phyloP scores from a whole-genome alignment of 2,113 vertebrate genomes.

The Arenaria interpres region DNA sequence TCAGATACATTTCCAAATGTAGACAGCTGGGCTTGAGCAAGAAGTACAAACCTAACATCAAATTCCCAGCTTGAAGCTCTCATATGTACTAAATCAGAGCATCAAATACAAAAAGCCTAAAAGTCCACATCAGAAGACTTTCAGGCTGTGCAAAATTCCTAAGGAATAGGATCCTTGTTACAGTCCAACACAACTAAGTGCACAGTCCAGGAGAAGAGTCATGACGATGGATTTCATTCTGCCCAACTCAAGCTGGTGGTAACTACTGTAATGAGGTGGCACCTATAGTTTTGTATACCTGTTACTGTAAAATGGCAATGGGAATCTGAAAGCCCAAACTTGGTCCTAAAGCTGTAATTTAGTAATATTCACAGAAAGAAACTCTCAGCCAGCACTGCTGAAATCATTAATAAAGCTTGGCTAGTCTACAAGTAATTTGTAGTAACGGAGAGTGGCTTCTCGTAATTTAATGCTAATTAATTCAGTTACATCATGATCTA shows the following conservation, averaged over 20 bases:
- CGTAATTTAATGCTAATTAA: slow-evolving; percentile 76
- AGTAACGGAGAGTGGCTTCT: slow-evolving; percentile 61
- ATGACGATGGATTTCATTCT: background rate
- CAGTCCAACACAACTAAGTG: background rate
- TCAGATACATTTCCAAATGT: background rate
- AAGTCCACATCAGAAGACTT: background rate
- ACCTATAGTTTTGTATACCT: background rate
- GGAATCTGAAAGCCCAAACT: background rate
- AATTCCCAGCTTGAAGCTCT: slow-evolving; percentile 1
- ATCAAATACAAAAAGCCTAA: background rate
- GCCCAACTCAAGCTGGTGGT: background rate
- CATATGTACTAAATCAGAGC: background rate
- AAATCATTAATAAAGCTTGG: slow-evolving; percentile 46
- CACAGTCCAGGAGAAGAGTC: background rate
- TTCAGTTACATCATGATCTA: slow-evolving; percentile 58
- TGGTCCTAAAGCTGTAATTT: background rate
- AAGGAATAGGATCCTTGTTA: background rate
- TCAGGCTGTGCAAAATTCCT: background rate
- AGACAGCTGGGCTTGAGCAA: slow-evolving; percentile 39
- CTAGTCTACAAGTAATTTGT: slow-evolving; percentile 67
- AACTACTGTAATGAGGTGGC: background rate
- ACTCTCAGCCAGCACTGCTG: background rate
- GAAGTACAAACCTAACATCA: background rate
- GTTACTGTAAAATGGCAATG: background rate
- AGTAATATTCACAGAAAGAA: background rate